Percentiles rank a stretch among this genome's conserved stretches.
Conservation (phyloP, 2,113 vertebrate genomes). For the Sardina pilchardus region DNA sequence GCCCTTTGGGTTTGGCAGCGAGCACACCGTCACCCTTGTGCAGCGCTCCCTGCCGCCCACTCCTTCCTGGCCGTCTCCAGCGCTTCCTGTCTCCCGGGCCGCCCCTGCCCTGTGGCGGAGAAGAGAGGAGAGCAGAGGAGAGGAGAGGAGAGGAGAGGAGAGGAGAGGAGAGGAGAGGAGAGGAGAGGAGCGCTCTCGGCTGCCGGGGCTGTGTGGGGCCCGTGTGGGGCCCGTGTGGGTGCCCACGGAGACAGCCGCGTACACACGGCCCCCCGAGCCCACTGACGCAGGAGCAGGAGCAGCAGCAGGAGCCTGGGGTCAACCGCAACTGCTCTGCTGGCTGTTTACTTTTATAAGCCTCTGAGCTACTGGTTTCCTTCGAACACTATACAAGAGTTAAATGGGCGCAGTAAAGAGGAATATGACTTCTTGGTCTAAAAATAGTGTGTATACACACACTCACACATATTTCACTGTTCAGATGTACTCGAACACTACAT, state of each 20-base stretch:
- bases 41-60: conserved; percentile 14
- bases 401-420: not conserved
- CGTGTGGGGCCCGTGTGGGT: not conserved
- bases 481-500: too few relatives aligned
- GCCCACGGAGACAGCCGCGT: not conserved
- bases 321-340: not conserved
- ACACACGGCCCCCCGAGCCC: not conserved
- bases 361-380: not conserved
- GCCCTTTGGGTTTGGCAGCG: conserved; percentile 1
- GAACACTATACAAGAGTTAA: not conserved
- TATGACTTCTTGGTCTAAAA: too few relatives aligned
- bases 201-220: not conserved
- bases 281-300: conserved; percentile 1
- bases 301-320: not conserved
- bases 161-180: too few relatives aligned
- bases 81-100: conserved; percentile 33
- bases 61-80: conserved; percentile 32
- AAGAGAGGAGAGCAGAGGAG: too few relatives aligned
- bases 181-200: not conserved
- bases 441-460: too few relatives aligned
- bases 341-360: not conserved
- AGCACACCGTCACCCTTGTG: conserved; percentile 9
- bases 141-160: too few relatives aligned
- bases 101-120: too few relatives aligned
- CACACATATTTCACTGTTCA: too few relatives aligned